Base-by-base conservation (phyloP, 2,888 invertebrate genomes). In the Zaprionus bogoriensis region DNA sequence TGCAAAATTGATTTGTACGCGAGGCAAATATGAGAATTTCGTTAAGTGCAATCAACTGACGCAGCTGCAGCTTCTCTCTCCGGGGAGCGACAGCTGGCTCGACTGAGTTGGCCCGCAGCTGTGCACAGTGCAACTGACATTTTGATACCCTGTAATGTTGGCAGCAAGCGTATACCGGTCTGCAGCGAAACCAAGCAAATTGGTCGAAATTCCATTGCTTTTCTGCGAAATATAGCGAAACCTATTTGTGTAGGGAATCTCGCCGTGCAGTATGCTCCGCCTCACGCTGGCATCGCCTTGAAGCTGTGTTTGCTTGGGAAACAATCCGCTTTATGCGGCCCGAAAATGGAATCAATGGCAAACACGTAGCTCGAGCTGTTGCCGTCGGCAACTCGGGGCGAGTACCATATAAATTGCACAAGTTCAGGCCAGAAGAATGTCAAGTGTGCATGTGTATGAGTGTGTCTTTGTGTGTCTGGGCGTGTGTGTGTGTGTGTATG, bases 291-390 rank as follows among this genome's bases (percentile, higher is more conserved):
- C 32, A 36, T 36, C 28, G 7, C 12, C 41, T 9, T 17, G n/a
- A n/a, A 12, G 30, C 39, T 41, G 17, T 30, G 19, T 36, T 54
- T 42, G 45, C 27, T 12, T 12, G 7, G 14, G 14, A 38, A 22
- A 44, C 44, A 58, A 45, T 52, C 27, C 30, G 28, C 30, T 55
- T 54, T 46, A 23, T 42, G 14, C 32, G 51, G 17, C 30, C 57
- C 41, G 23, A 52, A 70, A 67, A 63, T 45, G 60, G 53, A 67
- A 67, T 67, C 67, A 71, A 62, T 66, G 59, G 58, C 64, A 60
- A 52, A 64, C 68, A 67, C 48, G 44, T 45, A 44, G 27, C 41
- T 6, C 53, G 41, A 53, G n/a, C 22, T 27, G 41, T 17, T 38
- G 25, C 45, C 22, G 30, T 4, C 23, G 55, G 32, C 46, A 44